A percentile compares a stretch with the other conserved stretches of the same genome.
These are phyloP conservation scores for Andrena cerasifolii DNA, from an alignment of 1,140 invertebrate species.

Conservation along the genomic window DNA sequence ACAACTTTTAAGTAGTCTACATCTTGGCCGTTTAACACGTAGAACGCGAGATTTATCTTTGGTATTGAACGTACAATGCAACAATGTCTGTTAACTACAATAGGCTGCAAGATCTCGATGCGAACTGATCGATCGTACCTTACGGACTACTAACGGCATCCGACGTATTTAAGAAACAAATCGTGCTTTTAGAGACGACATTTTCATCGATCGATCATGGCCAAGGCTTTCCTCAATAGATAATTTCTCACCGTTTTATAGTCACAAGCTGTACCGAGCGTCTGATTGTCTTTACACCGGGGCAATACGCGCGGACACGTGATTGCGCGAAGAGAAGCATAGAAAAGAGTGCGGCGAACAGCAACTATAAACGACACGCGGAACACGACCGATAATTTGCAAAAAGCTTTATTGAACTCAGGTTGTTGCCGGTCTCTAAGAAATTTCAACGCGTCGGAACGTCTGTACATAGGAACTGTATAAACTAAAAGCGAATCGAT, in stretches of 20 bases:
- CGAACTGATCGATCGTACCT: slow-evolving; percentile 5
- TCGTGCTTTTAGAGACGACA: slow-evolving; percentile 2
- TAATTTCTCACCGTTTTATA: background rate
- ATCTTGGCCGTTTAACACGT: slow-evolving; percentile 48
- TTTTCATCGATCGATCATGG: slow-evolving; percentile 27
- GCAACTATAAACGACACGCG: slow-evolving; percentile 19
- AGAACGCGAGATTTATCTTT: slow-evolving; percentile 59
- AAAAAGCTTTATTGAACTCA: slow-evolving; percentile 66
- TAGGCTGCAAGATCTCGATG: slow-evolving; percentile 9
- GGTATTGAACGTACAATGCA: slow-evolving; percentile 58
- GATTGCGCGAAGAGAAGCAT: slow-evolving; percentile 11
- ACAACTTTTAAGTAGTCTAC: slow-evolving; percentile 54
- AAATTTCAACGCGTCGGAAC: slow-evolving; percentile 22
- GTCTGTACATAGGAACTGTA: slow-evolving; percentile 63
- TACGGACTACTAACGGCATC: background rate
- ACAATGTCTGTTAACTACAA: slow-evolving; percentile 15
- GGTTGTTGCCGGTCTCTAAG: slow-evolving; percentile 30
- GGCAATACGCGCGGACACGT: slow-evolving; percentile 42
- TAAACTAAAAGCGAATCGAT: slow-evolving; percentile 38
- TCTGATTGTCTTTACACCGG: slow-evolving; percentile 54
- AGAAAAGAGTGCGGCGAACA: slow-evolving; percentile 25
- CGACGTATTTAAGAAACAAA: background rate
- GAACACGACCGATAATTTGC: slow-evolving; percentile 7
- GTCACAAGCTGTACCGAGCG: slow-evolving; percentile 27
- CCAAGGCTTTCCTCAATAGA: slow-evolving; percentile 13